Evolutionary conservation across 2,113 vertebrate genomes (phyloP), one percentile per base, ranked within the genome.

Genomic region (Xiphorhynchus elegans): DNA sequence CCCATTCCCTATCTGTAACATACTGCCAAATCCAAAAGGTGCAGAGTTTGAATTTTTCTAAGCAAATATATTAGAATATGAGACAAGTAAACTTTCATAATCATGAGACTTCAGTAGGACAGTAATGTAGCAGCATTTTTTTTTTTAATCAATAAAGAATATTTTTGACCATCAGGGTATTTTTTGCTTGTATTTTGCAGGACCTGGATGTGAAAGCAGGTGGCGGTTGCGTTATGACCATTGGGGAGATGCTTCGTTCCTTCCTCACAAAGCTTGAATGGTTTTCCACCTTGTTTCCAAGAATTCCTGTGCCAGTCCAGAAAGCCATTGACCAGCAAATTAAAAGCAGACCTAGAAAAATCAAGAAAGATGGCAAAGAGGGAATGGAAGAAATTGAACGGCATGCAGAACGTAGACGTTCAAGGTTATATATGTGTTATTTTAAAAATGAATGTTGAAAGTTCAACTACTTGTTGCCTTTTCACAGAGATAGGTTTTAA

Each of bases 141-240:
- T 39, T 88, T 69, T 52, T 78, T 33, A 31, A 67, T 75, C 37
- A 24, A 13, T 62, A 28, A 53, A 84, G 79, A 85, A 20, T 47
- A 17, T 68, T 95, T 97, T 97, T 98, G 97, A 98, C 97, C 92
- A 85, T 96, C 95, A 97, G 96, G 96, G 52, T 96, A 35, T 97
- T 96, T 96, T 95, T 97, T 97, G 95, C 97, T 95, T 96, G 95
- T 97, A 89, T 98, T 95, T 97, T 98, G 64, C 97, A 99, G 99
- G 99, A 99, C 95, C 98, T 99, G 67, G 99, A 99, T 77, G 99
- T 99, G 94, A 99, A 99, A 96, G 99, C 99, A 44, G 99, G 99
- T 23, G 99, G 99, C 4, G 99, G 99, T 62, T 99, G 99, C 15
- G 98, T 99, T 40, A 99, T 99, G 99, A 99, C 99, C 62, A 95